These are phyloP conservation scores for Hypsopygia costalis DNA, from an alignment of 2,888 invertebrate species.

Conservation along the genomic window DNA sequence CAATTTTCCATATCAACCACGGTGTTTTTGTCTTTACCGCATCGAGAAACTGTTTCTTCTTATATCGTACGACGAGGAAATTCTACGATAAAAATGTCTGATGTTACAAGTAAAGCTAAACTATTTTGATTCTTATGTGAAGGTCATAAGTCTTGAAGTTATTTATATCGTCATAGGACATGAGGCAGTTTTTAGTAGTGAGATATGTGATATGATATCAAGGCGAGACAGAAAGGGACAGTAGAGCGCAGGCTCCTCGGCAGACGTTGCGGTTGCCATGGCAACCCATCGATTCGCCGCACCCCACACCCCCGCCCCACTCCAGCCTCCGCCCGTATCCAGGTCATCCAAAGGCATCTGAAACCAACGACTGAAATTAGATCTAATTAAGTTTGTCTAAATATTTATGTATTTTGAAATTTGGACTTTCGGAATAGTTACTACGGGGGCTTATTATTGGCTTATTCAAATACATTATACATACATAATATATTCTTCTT, in stretches of 20 bases:
- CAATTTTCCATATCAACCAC: conserved; percentile 26
- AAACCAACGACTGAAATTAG: conserved; percentile 29
- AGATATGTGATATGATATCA: conserved; percentile 74
- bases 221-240: conserved; percentile 79
- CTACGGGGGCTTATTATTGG: too few species aligned
- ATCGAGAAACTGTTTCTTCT: conserved; percentile 60
- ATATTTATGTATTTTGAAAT: too few species aligned
- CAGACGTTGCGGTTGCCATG: conserved; percentile 78
- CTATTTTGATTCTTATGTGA: conserved; percentile 22
- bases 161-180: background rate
- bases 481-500: too few species aligned
- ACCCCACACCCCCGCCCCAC: conserved; percentile 37
- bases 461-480: too few species aligned
- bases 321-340: conserved; percentile 64
- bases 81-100: conserved; percentile 26
- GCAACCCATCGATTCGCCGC: conserved; percentile 75
- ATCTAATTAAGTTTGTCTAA: conserved; percentile 25
- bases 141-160: background rate
- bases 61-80: conserved; percentile 62
- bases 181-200: conserved; percentile 29
- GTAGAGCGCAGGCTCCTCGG: conserved; percentile 78
- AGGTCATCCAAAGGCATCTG: conserved; percentile 67
- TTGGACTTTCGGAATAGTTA: too few species aligned
- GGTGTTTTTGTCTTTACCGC: conserved; percentile 62
- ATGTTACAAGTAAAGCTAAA: conserved; percentile 1